These are phyloP conservation scores for Yponomeuta malinellus DNA, from an alignment of 2,888 invertebrate genomes.

Conservation along the genomic window DNA sequence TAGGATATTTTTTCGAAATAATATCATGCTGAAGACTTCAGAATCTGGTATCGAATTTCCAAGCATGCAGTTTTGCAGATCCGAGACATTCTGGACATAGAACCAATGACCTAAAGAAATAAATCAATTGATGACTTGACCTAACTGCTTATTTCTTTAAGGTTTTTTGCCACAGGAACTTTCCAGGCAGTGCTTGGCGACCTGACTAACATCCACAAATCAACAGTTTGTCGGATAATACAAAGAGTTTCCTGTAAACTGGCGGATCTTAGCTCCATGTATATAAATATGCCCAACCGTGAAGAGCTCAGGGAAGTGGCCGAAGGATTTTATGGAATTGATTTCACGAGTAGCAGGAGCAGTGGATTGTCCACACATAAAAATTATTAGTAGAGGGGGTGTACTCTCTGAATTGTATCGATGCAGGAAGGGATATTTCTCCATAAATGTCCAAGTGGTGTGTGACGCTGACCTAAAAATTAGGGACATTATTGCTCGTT, in stretches of 20 bases:
- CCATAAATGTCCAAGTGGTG: slow-evolving; percentile 20
- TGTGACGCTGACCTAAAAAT: slow-evolving; percentile 16
- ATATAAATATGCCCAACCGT: slow-evolving; percentile 1
- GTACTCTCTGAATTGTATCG: not conserved
- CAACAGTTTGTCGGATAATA: slow-evolving; percentile 10
- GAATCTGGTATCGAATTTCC: too few relatives aligned
- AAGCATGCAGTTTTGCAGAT: too few relatives aligned
- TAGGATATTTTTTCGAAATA: too few relatives aligned
- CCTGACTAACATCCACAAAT: slow-evolving; percentile 9
- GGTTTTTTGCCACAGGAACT: slow-evolving; percentile 12
- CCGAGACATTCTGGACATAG: not conserved
- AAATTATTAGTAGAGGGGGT: slow-evolving; percentile 12
- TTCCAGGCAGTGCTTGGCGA: slow-evolving; percentile 9
- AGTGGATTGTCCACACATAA: slow-evolving; percentile 9
- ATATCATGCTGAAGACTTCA: too few relatives aligned
- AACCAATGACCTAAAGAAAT: not conserved
- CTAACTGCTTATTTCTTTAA: slow-evolving; percentile 1
- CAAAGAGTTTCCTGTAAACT: slow-evolving; percentile 8
- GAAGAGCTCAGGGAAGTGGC: slow-evolving; percentile 2
- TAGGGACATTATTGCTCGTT: slow-evolving; percentile 20
- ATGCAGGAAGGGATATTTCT: slow-evolving; percentile 18
- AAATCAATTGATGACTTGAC: slow-evolving; percentile 2
- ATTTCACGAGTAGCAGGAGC: slow-evolving; percentile 9
- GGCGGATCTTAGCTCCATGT: not conserved
- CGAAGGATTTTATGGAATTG: slow-evolving; percentile 11